A percentile compares a stretch with the other conserved stretches of the same genome.
phyloP scores from a whole-genome alignment of 2,888 invertebrate genomes.

The Rhogogaster chlorosoma region DNA sequence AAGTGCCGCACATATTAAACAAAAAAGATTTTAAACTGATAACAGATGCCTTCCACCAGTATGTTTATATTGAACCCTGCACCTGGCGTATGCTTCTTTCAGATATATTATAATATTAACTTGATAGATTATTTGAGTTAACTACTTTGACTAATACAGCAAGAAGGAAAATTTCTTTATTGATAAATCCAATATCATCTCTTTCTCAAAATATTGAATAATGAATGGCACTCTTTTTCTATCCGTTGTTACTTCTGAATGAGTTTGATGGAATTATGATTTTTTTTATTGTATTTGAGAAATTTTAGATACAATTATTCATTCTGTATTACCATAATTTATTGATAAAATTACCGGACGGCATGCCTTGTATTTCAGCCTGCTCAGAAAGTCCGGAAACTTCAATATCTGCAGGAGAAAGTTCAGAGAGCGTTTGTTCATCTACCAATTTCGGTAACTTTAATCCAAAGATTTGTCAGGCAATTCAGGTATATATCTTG shows the following conservation, averaged over 20 bases:
- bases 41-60: conserved; percentile 31
- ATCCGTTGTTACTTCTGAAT: not conserved
- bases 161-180: not conserved
- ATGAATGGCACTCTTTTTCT: not conserved
- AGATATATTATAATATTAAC: not conserved
- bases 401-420: not conserved
- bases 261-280: not conserved
- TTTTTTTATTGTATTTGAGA: not conserved
- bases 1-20: conserved; percentile 25
- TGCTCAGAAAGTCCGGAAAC: not conserved
- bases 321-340: not conserved
- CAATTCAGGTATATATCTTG: conserved; percentile 19
- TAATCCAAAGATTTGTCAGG: conserved; percentile 13
- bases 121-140: not conserved
- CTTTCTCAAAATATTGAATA: not conserved
- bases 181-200: not conserved
- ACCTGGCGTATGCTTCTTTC: conserved; percentile 14
- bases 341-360: not conserved
- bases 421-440: conserved; percentile 6
- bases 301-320: not conserved
- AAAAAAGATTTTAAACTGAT: conserved; percentile 42
- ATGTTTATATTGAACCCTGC: conserved; percentile 26
- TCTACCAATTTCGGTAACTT: not conserved
- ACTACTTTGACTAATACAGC: not conserved
- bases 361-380: not conserved